Evolutionary conservation across 2,797 vertebrate species (phyloP), one percentile per base, ranked within the genome.

Genomic region (Zalophus californianus): DNA sequence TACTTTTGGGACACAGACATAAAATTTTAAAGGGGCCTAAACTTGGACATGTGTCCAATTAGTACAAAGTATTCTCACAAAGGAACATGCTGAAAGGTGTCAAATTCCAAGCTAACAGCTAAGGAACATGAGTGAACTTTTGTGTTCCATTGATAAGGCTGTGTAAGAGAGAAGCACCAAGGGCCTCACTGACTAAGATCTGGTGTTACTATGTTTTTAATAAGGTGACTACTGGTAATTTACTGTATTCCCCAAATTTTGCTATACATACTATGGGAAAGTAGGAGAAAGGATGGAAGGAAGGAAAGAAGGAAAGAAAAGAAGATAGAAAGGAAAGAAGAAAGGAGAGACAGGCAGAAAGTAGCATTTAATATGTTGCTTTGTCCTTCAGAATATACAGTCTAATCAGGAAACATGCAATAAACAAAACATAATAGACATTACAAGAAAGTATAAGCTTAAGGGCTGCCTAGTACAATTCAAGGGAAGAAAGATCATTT

Each of bases 61-160:
- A 85, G 52, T 44, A 78, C 10, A 18, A 78, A 84, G 25, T 89
- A 52, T 32, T 52, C 44, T 89, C 48, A 88, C 56, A 86, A 25
- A 73, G 54, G 38, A 60, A 52, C 32, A 3, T 29, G 4, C n/a
- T 75, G 44, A 62, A 44, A 15, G 4, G 12, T 68, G 0, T 13
- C 54, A 38, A 95, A 86, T 90, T 85, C 60, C 50, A 96, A 78
- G 27, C 56, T 68, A 41, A 90, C 92, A 93, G 25, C 21, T 70
- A 82, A 88, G 32, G 41, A 21, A 38, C n/a, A 4, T 6, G 18
- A 32, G 35, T 52, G 20, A 90, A 90, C 7, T 72, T 91, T 52
- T 38, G 8, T 58, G n/a, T 38, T 48, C 32, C 15, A 10, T 52
- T 54, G 58, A 48, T 68, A 12, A 73, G 60, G 41, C 29, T 79